Evolutionary conservation across 2,797 vertebrate species (phyloP).

Genomic region (Lagodon rhomboides): DNA sequence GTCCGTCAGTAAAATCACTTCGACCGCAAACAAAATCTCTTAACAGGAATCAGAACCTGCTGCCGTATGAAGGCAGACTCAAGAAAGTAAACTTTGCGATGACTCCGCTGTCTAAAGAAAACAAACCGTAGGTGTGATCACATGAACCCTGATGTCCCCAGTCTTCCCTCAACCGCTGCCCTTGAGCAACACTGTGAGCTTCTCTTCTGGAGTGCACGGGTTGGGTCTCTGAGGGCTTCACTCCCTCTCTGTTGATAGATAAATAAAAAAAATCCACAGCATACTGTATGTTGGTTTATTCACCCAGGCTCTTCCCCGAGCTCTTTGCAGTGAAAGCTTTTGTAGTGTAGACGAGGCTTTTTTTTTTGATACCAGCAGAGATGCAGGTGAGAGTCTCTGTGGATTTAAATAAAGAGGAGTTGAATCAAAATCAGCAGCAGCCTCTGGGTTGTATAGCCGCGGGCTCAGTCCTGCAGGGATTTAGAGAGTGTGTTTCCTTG

Average conservation of each 20-base stretch:
- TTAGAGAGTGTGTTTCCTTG: slow-evolving; percentile 51
- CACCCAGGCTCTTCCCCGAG: slow-evolving; percentile 29
- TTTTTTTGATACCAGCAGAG: slow-evolving; percentile 50
- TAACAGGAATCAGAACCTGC: not conserved
- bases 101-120: slow-evolving; percentile 2
- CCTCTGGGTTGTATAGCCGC: slow-evolving; percentile 69
- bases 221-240: slow-evolving; percentile 24
- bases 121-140: not conserved
- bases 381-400: slow-evolving; percentile 65
- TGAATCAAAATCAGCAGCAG: slow-evolving; percentile 68
- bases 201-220: not conserved
- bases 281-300: slow-evolving; percentile 41
- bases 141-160: not conserved
- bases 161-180: slow-evolving; percentile 26
- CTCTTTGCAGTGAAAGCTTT: slow-evolving; percentile 45
- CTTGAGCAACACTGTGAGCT: slow-evolving; percentile 34
- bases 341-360: slow-evolving; percentile 63
- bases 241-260: slow-evolving; percentile 16
- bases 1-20: not conserved
- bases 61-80: not conserved
- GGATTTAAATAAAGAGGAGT: slow-evolving; percentile 65
- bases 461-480: slow-evolving; percentile 68
- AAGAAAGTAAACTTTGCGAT: not conserved
- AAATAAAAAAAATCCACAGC: slow-evolving; percentile 27
- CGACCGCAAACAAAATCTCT: too few relatives aligned